Base-by-base conservation (phyloP, 1,140 invertebrate species). In the Luehdorfia chinensis region DNA sequence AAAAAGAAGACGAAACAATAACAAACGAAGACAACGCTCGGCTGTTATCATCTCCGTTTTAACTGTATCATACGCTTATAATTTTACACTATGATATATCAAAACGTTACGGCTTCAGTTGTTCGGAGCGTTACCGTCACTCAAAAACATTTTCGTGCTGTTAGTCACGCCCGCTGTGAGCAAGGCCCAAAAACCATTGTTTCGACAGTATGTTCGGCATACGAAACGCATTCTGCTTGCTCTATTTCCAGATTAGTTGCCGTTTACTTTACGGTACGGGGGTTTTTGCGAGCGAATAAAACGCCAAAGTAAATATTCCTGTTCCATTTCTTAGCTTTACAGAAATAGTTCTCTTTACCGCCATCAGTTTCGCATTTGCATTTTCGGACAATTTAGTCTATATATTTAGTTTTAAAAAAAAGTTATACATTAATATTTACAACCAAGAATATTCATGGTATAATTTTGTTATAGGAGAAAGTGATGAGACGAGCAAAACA, bases 241-340 rank as follows among this genome's bases (percentile, higher is more conserved):
- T 70, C 57, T 77, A 79, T 75, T 83, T 77, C 54, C 56, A 56
- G 59, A 65, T 59, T 54, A 59, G 66, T 65, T 60, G 63, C 55
- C 46, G 60, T 69, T 69, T 68, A 62, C 50, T 63, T 66, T 64
- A 71, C 55, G 47, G 37, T 47, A 47, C 48, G 49, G 8, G 9
- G 32, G 54, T 62, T 75, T 73, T 77, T 69, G 62, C 55, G 52
- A 64, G 55, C 51, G 39, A 66, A 61, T 66, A 60, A 67, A 67
- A 62, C 39, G 46, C 51, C 50, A 51, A 66, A 52, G 50, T 48
- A 60, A 56, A 56, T 52, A 48, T 14, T 19, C 33, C 39, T 28
- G 37, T 36, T 36, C 18, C 8, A 36, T 3, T 36, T 36, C 33
- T 36, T 13, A 4, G 18, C 12, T 19, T 36, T 6, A 36, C 18